Evolutionary conservation across 2,113 vertebrate genomes (phyloP).

Genomic region (Phodopus roborovskii): DNA sequence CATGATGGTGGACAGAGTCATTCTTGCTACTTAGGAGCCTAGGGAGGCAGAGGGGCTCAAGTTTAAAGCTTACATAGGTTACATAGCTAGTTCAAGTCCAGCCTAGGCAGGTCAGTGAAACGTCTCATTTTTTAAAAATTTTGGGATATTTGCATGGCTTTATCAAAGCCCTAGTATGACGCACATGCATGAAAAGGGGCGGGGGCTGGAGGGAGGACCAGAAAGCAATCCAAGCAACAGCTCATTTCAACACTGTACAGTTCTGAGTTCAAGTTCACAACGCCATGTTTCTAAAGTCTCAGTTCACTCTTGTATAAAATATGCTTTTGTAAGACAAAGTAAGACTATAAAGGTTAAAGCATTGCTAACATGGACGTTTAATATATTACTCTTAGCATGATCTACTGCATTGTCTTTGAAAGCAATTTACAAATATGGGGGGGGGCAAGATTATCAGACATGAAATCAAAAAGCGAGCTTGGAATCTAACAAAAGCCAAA

Average conservation of each 20-base stretch:
- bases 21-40: neutral
- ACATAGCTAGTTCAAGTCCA: neutral
- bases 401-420: neutral
- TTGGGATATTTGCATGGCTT: neutral
- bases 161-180: neutral
- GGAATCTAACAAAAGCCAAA: neutral
- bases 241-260: neutral
- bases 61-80: neutral
- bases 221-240: neutral
- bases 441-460: neutral
- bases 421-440: neutral
- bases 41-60: neutral
- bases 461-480: conserved; percentile 29
- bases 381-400: neutral
- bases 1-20: neutral
- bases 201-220: fast-evolving
- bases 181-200: neutral
- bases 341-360: neutral
- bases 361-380: neutral
- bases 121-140: neutral
- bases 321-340: neutral
- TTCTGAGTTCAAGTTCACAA: neutral
- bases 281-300: neutral
- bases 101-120: neutral
- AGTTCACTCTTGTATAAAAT: neutral